These are phyloP conservation scores for Scatophagus argus DNA, from an alignment of 2,113 vertebrate species.

Conservation along the genomic window DNA sequence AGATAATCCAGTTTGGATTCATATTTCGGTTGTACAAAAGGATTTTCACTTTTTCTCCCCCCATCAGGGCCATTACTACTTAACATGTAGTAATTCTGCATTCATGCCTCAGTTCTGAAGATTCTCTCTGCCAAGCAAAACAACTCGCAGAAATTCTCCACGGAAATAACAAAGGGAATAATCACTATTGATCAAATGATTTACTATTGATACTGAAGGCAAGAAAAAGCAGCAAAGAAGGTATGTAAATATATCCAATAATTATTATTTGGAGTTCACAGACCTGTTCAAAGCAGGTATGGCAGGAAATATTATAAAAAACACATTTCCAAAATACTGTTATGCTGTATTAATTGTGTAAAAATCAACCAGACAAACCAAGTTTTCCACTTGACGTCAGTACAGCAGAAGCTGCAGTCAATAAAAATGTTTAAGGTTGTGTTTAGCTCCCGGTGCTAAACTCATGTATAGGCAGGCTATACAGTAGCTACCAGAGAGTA, in stretches of 20 bases:
- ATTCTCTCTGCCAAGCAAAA: not conserved
- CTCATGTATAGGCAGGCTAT: not conserved
- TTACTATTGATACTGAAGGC: not conserved
- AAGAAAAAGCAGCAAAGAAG: slow-evolving; percentile 4
- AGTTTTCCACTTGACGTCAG: not conserved
- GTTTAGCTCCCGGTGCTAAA: not conserved
- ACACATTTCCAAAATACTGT: not conserved
- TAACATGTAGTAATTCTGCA: not conserved
- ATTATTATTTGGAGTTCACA: slow-evolving; percentile 4
- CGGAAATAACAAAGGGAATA: not conserved
- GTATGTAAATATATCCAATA: not conserved
- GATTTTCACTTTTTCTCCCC: no score
- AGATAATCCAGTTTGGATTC: not conserved
- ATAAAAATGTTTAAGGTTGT: not conserved
- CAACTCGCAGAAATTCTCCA: not conserved
- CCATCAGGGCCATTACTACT: not conserved
- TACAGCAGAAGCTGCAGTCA: not conserved
- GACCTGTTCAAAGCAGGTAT: not conserved
- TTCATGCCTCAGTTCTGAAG: not conserved
- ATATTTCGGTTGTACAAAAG: not conserved
- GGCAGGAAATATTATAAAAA: not conserved
- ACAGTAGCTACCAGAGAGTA: slow-evolving; percentile 30
- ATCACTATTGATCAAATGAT: not conserved
- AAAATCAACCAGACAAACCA: not conserved
- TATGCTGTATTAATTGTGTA: not conserved